Evolutionary conservation across 2,797 vertebrate species (phyloP), one percentile per base, ranked within the genome.

Genomic region (Valencia hispanica): DNA sequence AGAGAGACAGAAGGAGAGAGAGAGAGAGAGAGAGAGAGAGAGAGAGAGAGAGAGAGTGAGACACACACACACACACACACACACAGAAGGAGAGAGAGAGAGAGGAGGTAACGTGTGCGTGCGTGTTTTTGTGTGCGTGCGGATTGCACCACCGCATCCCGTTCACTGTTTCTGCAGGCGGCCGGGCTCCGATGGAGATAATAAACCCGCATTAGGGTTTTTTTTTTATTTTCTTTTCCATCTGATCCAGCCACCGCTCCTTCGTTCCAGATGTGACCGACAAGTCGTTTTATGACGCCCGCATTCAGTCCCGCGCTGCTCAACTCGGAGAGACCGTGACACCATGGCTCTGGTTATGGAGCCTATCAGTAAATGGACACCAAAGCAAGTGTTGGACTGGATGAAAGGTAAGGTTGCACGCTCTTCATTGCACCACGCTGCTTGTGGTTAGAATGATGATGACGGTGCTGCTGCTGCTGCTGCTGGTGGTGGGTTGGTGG

Each of bases 311-410:
- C 59, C 32, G 32, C 92, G 94, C 93, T 88, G 95, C 88, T 94
- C 94, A 94, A 86, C 92, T 83, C 93, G 94, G 94, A 92, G 86
- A 91, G 87, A 95, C 95, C 94, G 95, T 96, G 94, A 94, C 95
- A 94, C 94, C 91, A 97, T 97, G 96, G 96, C 97, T 94, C 92
- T 97, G 93, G 95, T 97, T 90, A 97, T 97, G 95, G 96, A 97
- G 96, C 96, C 96, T 95, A 97, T 97, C 95, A 98, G 96, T 95
- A 98, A 98, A 96, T 97, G 97, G 96, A 97, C 94, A 90, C 95
- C 95, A 94, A 97, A 97, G 95, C 96, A 97, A 94, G 96, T 97
- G 87, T 94, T 97, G 94, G 97, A 97, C 94, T 98, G 96, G 96
- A 97, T 96, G 96, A 97, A 98, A 97, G 97, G 97, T 98, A 96